Base-by-base conservation (phyloP, 2,113 vertebrate genomes). In the Calonectris borealis region DNA sequence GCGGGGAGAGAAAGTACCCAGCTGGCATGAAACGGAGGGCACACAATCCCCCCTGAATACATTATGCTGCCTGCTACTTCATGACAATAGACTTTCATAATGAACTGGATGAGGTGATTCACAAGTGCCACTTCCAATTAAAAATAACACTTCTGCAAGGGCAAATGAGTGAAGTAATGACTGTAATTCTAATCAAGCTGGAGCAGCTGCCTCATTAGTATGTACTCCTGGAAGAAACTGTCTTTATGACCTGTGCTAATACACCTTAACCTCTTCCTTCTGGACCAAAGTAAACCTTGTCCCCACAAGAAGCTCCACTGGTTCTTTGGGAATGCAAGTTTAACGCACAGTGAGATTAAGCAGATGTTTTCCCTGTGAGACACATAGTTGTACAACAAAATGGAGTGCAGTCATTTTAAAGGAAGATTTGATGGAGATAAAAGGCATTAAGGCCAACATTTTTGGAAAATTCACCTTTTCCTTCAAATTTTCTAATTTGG, bases 101-200 rank as follows among this genome's bases (percentile, higher is more conserved):
- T 55, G 62, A 93, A 70, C 70, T 70, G 70, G n/a, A 38, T 58
- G 44, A 93, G 70, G 46, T 5, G 52, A 89, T 70, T 83, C 93
- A 54, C 31, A 75, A 93, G 64, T 87, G 96, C 69, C 0, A 0
- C 77, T 96, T 96, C 91, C 73, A 93, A 93, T 97, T 97, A 97
- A 91, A 96, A 94, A 79, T 49, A 91, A 85, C 86, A 82, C 36
- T 94, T 79, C 73, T 42, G 38, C 83, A 89, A 83, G 82, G 60
- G 85, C 66, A 92, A 89, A 91, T 51, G 69, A 85, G 44, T 40
- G 84, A 89, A 54, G 62, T 72, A 61, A 79, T 3, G 14, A 68
- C 27, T 85, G 27, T 13, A 85, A 69, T 69, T 51, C 48, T 83
- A 78, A 94, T 77, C 4, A 54, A 62, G 71, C 65, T 77, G 70